phyloP scores from a whole-genome alignment of 1,140 invertebrate species.

The Paramacrobiotus metropolitanus region DNA sequence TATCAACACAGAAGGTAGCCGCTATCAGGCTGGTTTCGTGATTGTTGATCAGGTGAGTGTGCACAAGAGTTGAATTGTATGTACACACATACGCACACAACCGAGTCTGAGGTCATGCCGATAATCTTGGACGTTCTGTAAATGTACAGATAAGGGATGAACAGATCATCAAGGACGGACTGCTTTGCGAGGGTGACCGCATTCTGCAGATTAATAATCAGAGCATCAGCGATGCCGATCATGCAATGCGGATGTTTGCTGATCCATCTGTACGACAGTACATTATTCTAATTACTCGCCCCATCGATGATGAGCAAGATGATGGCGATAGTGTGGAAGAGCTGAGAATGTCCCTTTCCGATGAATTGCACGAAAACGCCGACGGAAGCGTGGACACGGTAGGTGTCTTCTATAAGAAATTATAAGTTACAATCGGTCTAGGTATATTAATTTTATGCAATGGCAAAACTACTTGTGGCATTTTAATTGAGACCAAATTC shows the following conservation, averaged over 20 bases:
- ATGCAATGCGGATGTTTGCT: slow-evolving; percentile 28
- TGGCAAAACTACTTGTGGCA: too few relatives aligned
- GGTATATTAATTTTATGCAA: too few relatives aligned
- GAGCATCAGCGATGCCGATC: slow-evolving; percentile 25
- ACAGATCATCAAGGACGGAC: slow-evolving; percentile 28
- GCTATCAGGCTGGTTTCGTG: background rate
- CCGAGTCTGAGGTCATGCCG: too few relatives aligned
- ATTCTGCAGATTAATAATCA: slow-evolving; percentile 35
- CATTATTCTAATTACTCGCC: slow-evolving; percentile 24
- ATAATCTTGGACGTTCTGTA: too few relatives aligned
- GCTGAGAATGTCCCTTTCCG: background rate
- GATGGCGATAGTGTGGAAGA: background rate
- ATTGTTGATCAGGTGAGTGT: background rate
- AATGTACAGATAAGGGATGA: slow-evolving; percentile 27
- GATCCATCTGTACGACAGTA: slow-evolving; percentile 20
- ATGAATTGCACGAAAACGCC: background rate
- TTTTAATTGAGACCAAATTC: too few relatives aligned
- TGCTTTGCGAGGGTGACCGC: slow-evolving; percentile 44
- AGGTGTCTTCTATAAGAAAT: background rate
- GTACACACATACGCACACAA: too few relatives aligned
- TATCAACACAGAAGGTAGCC: background rate
- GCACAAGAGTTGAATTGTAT: too few relatives aligned
- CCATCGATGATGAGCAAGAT: slow-evolving; percentile 10
- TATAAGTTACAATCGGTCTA: background rate
- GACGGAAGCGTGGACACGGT: background rate